Evolutionary conservation across 2,888 invertebrate genomes (phyloP).

Genomic region (Abscondita cerata): DNA sequence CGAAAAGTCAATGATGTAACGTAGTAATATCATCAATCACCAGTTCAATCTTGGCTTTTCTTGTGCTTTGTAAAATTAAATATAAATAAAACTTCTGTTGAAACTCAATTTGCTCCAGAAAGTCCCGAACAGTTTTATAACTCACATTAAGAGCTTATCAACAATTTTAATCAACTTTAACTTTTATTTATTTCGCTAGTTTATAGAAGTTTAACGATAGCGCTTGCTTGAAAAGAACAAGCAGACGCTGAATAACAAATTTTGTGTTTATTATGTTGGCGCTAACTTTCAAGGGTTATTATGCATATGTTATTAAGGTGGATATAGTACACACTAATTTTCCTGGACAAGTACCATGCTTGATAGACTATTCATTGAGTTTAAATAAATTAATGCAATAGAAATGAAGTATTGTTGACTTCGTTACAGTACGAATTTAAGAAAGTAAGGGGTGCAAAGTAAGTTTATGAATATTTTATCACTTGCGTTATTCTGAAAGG

Average conservation of each 20-base stretch:
- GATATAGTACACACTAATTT: slow-evolving; percentile 9
- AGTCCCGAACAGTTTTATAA: slow-evolving; percentile 15
- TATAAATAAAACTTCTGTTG: slow-evolving; percentile 14
- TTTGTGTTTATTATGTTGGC: background rate
- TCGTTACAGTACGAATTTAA: slow-evolving; percentile 15
- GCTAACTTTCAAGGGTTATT: slow-evolving; percentile 6
- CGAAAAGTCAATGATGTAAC: slow-evolving; percentile 2
- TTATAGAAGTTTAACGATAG: slow-evolving; percentile 12
- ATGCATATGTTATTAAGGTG: slow-evolving; percentile 16
- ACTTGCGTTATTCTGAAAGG: background rate
- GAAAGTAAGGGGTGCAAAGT: slow-evolving; percentile 8
- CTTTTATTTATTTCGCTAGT: slow-evolving; percentile 15
- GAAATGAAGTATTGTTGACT: slow-evolving; percentile 17
- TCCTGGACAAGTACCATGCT: slow-evolving; percentile 1
- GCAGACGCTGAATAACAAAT: background rate
- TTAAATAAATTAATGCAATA: slow-evolving; percentile 21
- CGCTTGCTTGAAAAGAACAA: no score
- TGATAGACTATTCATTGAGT: slow-evolving; percentile 19
- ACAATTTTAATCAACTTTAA: slow-evolving; percentile 15
- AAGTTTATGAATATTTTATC: slow-evolving; percentile 14
- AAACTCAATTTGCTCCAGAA: slow-evolving; percentile 14
- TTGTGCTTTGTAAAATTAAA: slow-evolving; percentile 5
- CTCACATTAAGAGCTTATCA: slow-evolving; percentile 17
- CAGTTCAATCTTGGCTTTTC: background rate
- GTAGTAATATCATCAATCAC: slow-evolving; percentile 8